Evolutionary conservation across 2,888 invertebrate genomes (phyloP), one percentile per base, ranked within the genome.

Genomic region (Oscheius myriophilus): DNA sequence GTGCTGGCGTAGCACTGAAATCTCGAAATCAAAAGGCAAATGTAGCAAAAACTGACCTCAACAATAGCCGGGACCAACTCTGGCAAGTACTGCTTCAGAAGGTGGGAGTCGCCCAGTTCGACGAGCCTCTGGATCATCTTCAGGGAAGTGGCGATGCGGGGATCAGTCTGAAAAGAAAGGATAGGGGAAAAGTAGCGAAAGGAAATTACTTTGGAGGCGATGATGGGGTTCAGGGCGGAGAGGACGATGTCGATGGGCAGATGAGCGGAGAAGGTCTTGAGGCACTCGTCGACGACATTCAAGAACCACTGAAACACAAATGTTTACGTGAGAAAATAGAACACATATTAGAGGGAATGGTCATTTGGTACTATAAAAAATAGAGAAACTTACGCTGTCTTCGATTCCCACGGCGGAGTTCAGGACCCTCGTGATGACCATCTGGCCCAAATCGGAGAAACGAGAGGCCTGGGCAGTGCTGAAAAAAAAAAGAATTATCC

Each of bases 381-480:
- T 25, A 39, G 45, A 23, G 9, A 33, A 9, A 59, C 25, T 41
- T 42, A 45, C 46, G 12, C 25, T 54, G 18, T 49, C 53, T 33
- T 67, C 57, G 12, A 49, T 53, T 46, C 43, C 51, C 3, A 43
- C 23, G 12, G 67, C 41, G 1, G 93, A 92, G 86, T 93, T 92
- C 80, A 96, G 91, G 16, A 96, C 92, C 88, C 93, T 92, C 61
- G 96, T 89, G 65, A 95, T 91, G 49, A 96, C 92, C 66, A 96
- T 90, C 89, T 96, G 96, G 67, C 93, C 92, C 89, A 93, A 96
- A 84, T 92, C 92, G 76, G 91, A 91, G 91, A 96, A 95, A 80
- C 92, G 91, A 70, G 91, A 90, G 52, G 92, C 89, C 45, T 91
- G 90, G 65, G 75, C 73, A 12, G 70, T 41, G 53, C 82, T 81